Base-by-base conservation (phyloP, 2,888 invertebrate genomes). In the Alloplasta piceator region DNA sequence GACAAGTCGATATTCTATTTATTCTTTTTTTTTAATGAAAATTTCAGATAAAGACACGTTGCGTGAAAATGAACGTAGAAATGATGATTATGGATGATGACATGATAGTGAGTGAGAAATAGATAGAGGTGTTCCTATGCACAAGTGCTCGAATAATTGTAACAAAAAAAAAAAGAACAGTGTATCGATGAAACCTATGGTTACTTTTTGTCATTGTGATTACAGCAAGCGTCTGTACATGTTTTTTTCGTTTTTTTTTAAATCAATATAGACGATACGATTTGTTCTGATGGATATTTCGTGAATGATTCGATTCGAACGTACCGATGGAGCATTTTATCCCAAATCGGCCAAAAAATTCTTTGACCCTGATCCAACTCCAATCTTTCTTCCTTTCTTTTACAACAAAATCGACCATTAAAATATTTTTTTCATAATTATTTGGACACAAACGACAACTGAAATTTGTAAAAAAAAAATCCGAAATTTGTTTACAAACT, bases 141-240 rank as follows among this genome's bases (percentile, higher is more conserved):
- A 84, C 80, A 80, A 78, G 78, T 82, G 78, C 66, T 75, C 66
- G 16, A 63, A 78, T 64, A 60, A 26, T 26, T 26, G 3, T 26
- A 26, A 26, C 26, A 26, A 3, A 26, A 74, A 46, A 74, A 52
- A 76, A 60, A 75, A 78, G 50, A 71, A 56, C 12, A 71, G 43
- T 43, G 16, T 52, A 64, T 82, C 52, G 70, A 80, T 76, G 70
- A 73, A 76, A 81, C 66, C 83, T 72, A 63, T 80, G 78, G 61
- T 75, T 75, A 78, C 60, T 83, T 74, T 2, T 74, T 66, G 58
- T 74, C 26, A 26, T 26, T 56, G 64, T 76, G 77, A 78, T 56
- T 52, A 70, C 75, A 76, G 61, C 72, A 90, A 88, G 90, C 86
- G 82, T 83, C 80, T 87, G 84, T 88, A 85, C 85, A 86, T 48